phyloP scores from a whole-genome alignment of 2,888 invertebrate species.

The Epicampocera succincta region DNA sequence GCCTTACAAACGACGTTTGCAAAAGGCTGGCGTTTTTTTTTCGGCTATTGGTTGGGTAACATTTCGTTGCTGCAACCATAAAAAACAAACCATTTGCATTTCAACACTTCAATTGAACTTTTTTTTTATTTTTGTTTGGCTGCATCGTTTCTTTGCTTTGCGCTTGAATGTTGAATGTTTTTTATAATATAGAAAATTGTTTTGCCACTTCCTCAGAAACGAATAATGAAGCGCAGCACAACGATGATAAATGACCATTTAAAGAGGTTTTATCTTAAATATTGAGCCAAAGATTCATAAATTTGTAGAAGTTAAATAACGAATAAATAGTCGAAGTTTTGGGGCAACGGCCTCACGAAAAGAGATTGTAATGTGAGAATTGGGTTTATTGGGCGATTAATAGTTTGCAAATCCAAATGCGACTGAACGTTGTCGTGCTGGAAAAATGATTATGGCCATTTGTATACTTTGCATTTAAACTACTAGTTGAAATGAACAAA shows the following conservation, averaged over 20 bases:
- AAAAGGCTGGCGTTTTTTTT: slow-evolving; percentile 7
- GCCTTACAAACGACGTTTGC: neutral
- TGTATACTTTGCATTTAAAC: slow-evolving; percentile 21
- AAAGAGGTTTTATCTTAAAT: slow-evolving; percentile 63
- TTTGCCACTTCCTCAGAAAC: slow-evolving; percentile 53
- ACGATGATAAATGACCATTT: slow-evolving; percentile 69
- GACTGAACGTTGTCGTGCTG: slow-evolving; percentile 7
- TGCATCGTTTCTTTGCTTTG: slow-evolving; percentile 24
- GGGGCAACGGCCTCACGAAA: slow-evolving; percentile 22
- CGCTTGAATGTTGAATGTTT: slow-evolving; percentile 30
- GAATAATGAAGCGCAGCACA: slow-evolving; percentile 5
- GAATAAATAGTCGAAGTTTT: slow-evolving; percentile 21
- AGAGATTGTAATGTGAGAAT: slow-evolving; percentile 50
- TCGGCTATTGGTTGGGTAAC: neutral
- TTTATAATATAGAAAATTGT: slow-evolving; percentile 51
- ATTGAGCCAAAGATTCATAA: slow-evolving; percentile 63
- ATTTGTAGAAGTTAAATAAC: slow-evolving; percentile 52
- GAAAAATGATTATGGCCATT: slow-evolving; percentile 41
- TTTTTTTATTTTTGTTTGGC: slow-evolving; percentile 7
- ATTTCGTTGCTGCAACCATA: slow-evolving; percentile 21
- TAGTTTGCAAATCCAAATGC: slow-evolving; percentile 2
- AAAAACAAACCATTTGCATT: slow-evolving; percentile 55
- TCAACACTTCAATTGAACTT: slow-evolving; percentile 67
- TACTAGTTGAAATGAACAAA: slow-evolving; percentile 34
- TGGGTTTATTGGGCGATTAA: slow-evolving; percentile 41